Percentiles rank a stretch among this genome's conserved stretches.
These are phyloP conservation scores for Zaprionus vittiger DNA, from an alignment of 1,140 invertebrate species.

Conservation along the genomic window DNA sequence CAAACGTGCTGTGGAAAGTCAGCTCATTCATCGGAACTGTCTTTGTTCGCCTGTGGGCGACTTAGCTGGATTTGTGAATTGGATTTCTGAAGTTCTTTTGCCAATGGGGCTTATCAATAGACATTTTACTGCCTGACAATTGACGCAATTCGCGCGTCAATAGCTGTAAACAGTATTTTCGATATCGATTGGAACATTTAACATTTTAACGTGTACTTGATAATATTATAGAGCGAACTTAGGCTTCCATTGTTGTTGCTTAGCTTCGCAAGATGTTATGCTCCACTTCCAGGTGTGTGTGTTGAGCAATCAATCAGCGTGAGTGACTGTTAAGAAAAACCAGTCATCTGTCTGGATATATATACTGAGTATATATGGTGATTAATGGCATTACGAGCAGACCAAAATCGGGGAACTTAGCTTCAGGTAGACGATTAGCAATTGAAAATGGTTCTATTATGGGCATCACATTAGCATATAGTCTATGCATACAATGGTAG, in stretches of 20 bases:
- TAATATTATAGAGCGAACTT: constrained; percentile 28
- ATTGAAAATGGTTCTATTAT: constrained; percentile 21
- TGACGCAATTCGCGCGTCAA: constrained; percentile 49
- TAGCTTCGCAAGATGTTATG: constrained; percentile 16
- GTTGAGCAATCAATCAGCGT: constrained; percentile 1
- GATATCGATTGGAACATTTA: constrained; percentile 17
- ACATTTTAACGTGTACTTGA: constrained; percentile 45
- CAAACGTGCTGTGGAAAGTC: constrained; percentile 2
- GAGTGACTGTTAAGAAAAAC: constrained; percentile 9
- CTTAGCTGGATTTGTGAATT: constrained; percentile 26
- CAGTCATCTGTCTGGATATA: not conserved
- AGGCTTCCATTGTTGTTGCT: constrained; percentile 11
- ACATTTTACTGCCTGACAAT: constrained; percentile 16
- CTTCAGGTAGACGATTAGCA: constrained; percentile 2
- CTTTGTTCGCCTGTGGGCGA: not conserved
- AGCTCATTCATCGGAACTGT: not conserved
- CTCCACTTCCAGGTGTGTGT: constrained; percentile 19
- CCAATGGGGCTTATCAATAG: constrained; percentile 16
- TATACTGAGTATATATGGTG: not conserved
- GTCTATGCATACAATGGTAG: not conserved
- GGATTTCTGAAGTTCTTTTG: constrained; percentile 12
- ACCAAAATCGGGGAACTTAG: constrained; percentile 10
- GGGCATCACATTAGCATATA: constrained; percentile 24
- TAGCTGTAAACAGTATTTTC: constrained; percentile 24
- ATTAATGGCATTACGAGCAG: not conserved